Evolutionary conservation across 2,888 invertebrate species (phyloP).

Genomic region (Volucella bombylans): DNA sequence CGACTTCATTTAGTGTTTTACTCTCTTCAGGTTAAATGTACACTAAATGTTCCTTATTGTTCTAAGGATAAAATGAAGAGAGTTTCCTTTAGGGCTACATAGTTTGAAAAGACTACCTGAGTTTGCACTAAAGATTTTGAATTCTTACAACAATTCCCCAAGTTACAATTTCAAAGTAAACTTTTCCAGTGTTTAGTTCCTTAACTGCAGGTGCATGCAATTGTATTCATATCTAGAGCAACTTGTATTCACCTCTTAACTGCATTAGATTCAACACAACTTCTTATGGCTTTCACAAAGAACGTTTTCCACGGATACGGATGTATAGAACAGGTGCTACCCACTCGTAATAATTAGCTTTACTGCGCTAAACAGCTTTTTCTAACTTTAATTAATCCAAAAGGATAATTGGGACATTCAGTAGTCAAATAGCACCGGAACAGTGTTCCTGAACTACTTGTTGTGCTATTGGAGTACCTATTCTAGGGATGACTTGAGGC

Average conservation of each 20-base stretch:
- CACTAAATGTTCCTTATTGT: no score
- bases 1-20: no score
- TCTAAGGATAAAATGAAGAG: no score
- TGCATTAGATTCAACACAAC: background rate
- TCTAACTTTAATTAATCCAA: constrained; percentile 56
- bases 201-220: no score
- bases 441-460: constrained; percentile 36
- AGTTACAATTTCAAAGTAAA: no score
- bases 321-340: constrained; percentile 28
- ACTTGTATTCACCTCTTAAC: background rate
- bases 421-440: constrained; percentile 28
- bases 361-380: constrained; percentile 17
- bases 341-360: constrained; percentile 30
- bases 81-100: no score
- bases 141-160: no score
- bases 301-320: background rate
- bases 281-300: background rate
- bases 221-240: background rate
- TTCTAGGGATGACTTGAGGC: constrained; percentile 43
- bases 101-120: no score
- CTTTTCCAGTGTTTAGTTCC: no score
- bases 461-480: constrained; percentile 33
- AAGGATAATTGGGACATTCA: constrained; percentile 43
- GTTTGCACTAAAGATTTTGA: no score
- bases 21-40: no score